Conservation (phyloP, 2,797 vertebrate genomes). For the Anabacerthia variegaticeps region DNA sequence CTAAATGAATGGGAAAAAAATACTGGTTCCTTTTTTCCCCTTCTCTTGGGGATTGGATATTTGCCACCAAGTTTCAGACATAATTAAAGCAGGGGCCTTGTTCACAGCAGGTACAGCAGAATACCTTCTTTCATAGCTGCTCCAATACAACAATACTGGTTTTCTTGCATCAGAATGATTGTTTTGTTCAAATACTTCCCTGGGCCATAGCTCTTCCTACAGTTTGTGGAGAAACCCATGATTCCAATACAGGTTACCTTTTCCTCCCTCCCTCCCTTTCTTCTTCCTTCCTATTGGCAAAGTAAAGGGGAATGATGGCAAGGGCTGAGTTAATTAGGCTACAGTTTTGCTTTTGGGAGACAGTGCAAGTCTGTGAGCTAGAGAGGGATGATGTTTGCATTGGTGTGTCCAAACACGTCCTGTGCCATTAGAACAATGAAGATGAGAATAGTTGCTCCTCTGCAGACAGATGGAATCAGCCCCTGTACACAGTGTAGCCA, state of each 20-base stretch:
- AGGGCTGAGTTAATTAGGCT: not conserved
- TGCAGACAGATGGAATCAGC: not conserved
- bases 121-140: slow-evolving; percentile 46
- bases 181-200: slow-evolving; percentile 24
- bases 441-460: not conserved
- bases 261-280: not conserved
- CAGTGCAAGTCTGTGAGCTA: not conserved
- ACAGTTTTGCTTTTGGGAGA: not conserved
- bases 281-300: not conserved
- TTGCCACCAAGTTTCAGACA: slow-evolving; percentile 49
- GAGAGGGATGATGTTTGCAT: not conserved
- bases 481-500: not conserved
- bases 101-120: slow-evolving; percentile 56
- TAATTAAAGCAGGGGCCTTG: slow-evolving; percentile 52
- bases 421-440: not conserved
- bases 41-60: slow-evolving; percentile 51
- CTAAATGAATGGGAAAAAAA: slow-evolving; percentile 30
- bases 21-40: not conserved
- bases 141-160: not conserved
- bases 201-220: not conserved
- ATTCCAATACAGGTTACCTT: not conserved
- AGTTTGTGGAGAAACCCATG: not conserved
- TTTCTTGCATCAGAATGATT: slow-evolving; percentile 36
- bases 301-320: not conserved
- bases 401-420: not conserved